Evolutionary conservation across 2,797 vertebrate species (phyloP).

Genomic region (Sebastes minor): DNA sequence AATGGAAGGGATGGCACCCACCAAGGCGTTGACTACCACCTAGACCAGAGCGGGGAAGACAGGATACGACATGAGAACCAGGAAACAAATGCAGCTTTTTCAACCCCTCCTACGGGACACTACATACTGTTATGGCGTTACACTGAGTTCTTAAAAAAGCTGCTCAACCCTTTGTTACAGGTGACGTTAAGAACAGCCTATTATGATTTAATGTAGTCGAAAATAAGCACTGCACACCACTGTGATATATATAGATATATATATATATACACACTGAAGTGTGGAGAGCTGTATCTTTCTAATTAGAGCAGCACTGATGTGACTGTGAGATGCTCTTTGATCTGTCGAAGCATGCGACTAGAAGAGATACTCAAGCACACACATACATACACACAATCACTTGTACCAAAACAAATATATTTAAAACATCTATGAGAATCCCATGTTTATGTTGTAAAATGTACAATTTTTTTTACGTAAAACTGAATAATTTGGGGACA

Average conservation of each 20-base stretch:
- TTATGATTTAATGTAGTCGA: slow-evolving; percentile 1
- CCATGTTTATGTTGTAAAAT: background rate
- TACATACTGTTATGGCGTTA: slow-evolving; percentile 80
- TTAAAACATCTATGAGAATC: background rate
- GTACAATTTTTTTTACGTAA: background rate
- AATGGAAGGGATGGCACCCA: slow-evolving; percentile 99
- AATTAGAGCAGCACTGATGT: slow-evolving; percentile 60
- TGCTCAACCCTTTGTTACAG: background rate
- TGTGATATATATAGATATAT: background rate
- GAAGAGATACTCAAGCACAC: slow-evolving; percentile 6
- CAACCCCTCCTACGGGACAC: slow-evolving; percentile 58
- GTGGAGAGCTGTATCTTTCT: slow-evolving; percentile 31
- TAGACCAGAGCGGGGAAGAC: slow-evolving; percentile 85
- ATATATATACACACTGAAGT: slow-evolving; percentile 17
- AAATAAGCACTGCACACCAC: background rate
- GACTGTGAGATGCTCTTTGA: slow-evolving; percentile 58
- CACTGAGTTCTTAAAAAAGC: slow-evolving; percentile 14
- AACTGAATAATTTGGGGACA: background rate
- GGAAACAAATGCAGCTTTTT: slow-evolving; percentile 41
- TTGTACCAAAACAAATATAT: background rate
- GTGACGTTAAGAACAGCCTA: background rate
- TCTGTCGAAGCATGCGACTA: slow-evolving; percentile 32
- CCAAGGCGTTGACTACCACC: slow-evolving; percentile 99
- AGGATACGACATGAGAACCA: slow-evolving; percentile 76
- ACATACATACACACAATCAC: background rate